Base-by-base conservation (phyloP, 2,888 invertebrate species). In the Penaeus monodon region DNA sequence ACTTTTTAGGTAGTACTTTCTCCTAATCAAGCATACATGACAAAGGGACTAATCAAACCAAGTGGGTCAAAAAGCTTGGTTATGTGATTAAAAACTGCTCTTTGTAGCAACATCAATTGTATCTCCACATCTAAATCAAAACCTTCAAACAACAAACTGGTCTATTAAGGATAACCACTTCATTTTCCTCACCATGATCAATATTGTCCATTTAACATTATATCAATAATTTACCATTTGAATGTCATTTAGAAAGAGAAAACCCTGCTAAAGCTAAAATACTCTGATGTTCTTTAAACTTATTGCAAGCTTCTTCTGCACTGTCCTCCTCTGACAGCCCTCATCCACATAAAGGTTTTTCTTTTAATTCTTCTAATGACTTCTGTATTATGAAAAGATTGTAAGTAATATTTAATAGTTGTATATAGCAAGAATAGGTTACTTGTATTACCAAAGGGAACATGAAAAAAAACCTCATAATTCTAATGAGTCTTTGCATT, bases 291-390 rank as follows among this genome's bases (percentile, higher is more conserved):
- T 88, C 81, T 29, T 24, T 27, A 38, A 77, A 82, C 20, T 64
- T 66, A 49, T 38, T 27, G 27, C 66, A 64, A 24, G 70, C 85
- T 80, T 70, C 80, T 7, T 44, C 64, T 22, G 74, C 66, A 38
- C 27, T 65, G 17, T 85, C 84, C 29, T 68, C 63, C 63, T 81
- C 81, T 7, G 70, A n/a, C 29, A 88, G 66, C 64, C 57, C 66
- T 85, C 85, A 70, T 88, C 85, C 20, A 88, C 84, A 76, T 81
- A 88, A 7, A 88, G 38, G 65, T 85, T 85, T 85, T 14, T 73
- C 74, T 57, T 24, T 24, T 78, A 68, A 76, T 20, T 81, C 81
- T 3, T 68, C 12, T 12, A 70, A 70, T 70, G 6, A 81, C 81
- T 68, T 81, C 81, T 44, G 68, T 68, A 7, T 27, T 6, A 24